Conservation (phyloP, 2,113 vertebrate species). For the Cyrtonyx montezumae region DNA sequence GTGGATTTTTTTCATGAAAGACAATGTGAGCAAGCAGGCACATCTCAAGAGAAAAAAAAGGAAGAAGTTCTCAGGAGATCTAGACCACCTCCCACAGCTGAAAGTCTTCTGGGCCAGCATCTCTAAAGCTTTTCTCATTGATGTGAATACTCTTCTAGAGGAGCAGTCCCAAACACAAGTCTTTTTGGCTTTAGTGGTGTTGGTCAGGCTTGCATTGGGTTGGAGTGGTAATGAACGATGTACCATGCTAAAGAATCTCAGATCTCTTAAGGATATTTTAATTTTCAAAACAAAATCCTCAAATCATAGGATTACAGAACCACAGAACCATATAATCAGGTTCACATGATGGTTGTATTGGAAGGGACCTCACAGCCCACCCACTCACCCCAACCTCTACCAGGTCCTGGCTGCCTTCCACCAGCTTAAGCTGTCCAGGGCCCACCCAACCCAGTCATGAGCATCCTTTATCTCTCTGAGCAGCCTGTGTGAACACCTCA, state of each 20-base stretch:
- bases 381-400: background rate
- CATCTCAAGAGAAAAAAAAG: background rate
- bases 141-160: background rate
- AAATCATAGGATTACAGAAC: background rate
- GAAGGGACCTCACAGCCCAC: background rate
- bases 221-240: fast-evolving
- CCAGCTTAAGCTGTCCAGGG: background rate
- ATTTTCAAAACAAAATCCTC: background rate
- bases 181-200: background rate
- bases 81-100: background rate
- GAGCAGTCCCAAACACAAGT: background rate
- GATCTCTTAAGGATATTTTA: background rate
- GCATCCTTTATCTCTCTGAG: background rate
- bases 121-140: background rate
- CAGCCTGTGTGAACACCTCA: background rate
- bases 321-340: no score
- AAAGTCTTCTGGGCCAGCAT: background rate
- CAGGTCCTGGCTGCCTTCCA: background rate
- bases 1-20: background rate
- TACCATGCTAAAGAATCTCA: background rate
- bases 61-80: background rate
- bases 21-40: background rate
- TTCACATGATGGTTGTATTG: background rate
- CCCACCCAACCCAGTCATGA: background rate
- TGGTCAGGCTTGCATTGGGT: background rate